Evolutionary conservation across 2,888 invertebrate genomes (phyloP), one percentile per base, ranked within the genome.

Genomic region (Rosalia funebris): DNA sequence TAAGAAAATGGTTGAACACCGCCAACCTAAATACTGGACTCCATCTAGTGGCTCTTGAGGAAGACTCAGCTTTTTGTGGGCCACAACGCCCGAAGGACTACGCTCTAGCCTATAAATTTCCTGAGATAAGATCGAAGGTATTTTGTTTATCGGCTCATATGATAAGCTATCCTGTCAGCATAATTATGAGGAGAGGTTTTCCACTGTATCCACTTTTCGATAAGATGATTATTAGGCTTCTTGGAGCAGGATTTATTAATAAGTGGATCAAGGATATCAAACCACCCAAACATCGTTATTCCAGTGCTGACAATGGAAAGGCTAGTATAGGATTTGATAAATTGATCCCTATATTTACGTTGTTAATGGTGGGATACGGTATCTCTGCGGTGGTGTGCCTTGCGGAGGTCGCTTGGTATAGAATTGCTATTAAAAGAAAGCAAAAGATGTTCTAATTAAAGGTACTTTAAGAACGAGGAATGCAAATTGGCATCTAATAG

Each of bases 1-100:
- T 47, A n/a, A 9, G 17, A 0, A 50, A 50, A 9, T 47, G 37
- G 16, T 50, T 46, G 47, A 25, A 31, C 36, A 75, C 74, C 42
- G 48, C 60, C 9, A 48, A 70, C 12, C 4, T 25, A 3, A 7
- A 25, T 3, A 7, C 25, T 7, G 3, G 25, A 3, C 7, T 25
- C 4, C 3, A 25, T 3, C 25, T 25, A 5, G 25, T 25, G 7
- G 25, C 4, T 7, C 25, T 3, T 25, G 7, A 7, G 7, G 25
- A 7, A 3, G 25, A 25, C 7, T 25, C 25, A 25, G 25, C 25
- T 3, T 25, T 5, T 7, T 25, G 25, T 25, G 25, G 3, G 25
- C 25, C 25, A 5, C 3, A 25, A 7, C 3, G 7, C 25, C 25
- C 3, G 25, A 3, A 7, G 25, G 25, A 5, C 3, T 25, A 25